Evolutionary conservation across 2,888 invertebrate genomes (phyloP).

Genomic region (Acrobasis suavella): DNA sequence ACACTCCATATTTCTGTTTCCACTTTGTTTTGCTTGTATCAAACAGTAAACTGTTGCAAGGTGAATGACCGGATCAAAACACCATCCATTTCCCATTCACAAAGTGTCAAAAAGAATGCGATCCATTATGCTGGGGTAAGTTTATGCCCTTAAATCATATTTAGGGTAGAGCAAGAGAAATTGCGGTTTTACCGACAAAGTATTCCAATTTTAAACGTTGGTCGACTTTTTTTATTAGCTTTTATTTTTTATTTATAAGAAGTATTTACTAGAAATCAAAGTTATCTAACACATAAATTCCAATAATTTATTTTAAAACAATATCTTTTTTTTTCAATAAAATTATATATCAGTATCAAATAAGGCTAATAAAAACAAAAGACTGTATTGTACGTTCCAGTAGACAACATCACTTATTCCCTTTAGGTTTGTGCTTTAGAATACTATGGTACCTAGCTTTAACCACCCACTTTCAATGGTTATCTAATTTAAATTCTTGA

Average conservation of each 20-base stretch:
- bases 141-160: slow-evolving; percentile 20
- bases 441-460: too few species aligned
- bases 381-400: too few species aligned
- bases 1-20: slow-evolving; percentile 24
- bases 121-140: slow-evolving; percentile 19
- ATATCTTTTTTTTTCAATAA: too few species aligned
- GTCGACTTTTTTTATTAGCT: not conserved
- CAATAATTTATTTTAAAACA: too few species aligned
- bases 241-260: not conserved
- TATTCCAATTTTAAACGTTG: slow-evolving; percentile 6
- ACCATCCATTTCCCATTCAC: slow-evolving; percentile 20
- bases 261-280: not conserved
- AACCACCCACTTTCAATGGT: too few species aligned
- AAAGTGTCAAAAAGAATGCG: slow-evolving; percentile 19
- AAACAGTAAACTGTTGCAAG: slow-evolving; percentile 16
- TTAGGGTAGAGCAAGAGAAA: slow-evolving; percentile 18
- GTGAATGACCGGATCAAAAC: slow-evolving; percentile 19
- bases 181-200: slow-evolving; percentile 15
- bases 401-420: too few species aligned
- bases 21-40: slow-evolving; percentile 21
- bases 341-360: too few species aligned
- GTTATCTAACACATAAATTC: too few species aligned
- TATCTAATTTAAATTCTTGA: too few species aligned
- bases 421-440: too few species aligned
- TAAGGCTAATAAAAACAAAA: too few species aligned